Percentiles rank a stretch among this genome's conserved stretches.
These are phyloP conservation scores for Eretmocerus hayati DNA, from an alignment of 2,888 invertebrate species.

Conservation along the genomic window DNA sequence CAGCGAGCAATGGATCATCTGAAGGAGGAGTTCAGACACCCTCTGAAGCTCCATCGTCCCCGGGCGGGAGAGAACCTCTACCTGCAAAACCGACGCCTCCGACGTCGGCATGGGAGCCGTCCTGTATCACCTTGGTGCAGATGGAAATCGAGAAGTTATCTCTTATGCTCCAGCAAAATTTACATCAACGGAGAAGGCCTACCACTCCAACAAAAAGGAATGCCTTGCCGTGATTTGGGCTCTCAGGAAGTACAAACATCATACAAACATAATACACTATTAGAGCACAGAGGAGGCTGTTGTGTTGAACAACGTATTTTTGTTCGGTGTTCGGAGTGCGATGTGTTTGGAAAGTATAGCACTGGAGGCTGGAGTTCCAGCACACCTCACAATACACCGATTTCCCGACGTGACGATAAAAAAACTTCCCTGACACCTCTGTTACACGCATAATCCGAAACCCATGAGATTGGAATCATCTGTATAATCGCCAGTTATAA, in stretches of 20 bases:
- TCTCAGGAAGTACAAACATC: slow-evolving; percentile 2
- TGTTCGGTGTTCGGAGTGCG: too few relatives aligned
- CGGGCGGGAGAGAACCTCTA: not conserved
- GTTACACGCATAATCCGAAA: too few relatives aligned
- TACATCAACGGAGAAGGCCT: slow-evolving; percentile 5
- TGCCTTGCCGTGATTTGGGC: slow-evolving; percentile 14
- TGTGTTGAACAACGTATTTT: too few relatives aligned
- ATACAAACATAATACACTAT: too few relatives aligned
- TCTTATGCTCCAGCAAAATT: slow-evolving; percentile 22
- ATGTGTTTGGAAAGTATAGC: too few relatives aligned
- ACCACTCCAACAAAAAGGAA: slow-evolving; percentile 20
- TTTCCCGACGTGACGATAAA: too few relatives aligned
- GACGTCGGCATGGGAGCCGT: slow-evolving; percentile 14
- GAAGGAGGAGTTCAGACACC: not conserved
- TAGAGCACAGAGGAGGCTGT: too few relatives aligned
- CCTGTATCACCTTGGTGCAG: slow-evolving; percentile 5
- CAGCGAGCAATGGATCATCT: not conserved
- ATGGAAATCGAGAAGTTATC: not conserved
- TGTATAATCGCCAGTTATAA: too few relatives aligned
- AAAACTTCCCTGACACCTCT: too few relatives aligned
- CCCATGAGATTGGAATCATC: too few relatives aligned
- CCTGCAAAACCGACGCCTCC: slow-evolving; percentile 14
- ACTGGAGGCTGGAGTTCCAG: too few relatives aligned
- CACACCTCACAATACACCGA: too few relatives aligned
- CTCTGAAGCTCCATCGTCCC: not conserved